Conservation (phyloP, 2,113 vertebrate genomes). For the Cervus canadensis region DNA sequence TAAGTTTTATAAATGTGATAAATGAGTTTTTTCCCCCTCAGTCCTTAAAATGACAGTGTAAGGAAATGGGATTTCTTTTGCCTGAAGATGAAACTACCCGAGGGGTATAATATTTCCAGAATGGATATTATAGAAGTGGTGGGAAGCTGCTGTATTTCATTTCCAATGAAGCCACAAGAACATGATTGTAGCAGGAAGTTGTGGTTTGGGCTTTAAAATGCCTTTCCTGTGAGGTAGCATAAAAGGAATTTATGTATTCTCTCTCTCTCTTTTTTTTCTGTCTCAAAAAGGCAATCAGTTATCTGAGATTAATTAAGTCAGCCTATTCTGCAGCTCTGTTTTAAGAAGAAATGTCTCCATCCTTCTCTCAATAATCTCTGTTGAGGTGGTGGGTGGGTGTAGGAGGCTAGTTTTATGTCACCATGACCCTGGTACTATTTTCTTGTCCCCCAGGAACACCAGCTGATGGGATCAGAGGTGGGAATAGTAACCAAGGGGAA, state of each 20-base stretch:
- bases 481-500: not conserved
- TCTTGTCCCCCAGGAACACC: not conserved
- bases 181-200: slow-evolving; percentile 35
- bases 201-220: slow-evolving; percentile 54
- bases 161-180: slow-evolving; percentile 17
- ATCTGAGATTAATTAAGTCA: not conserved
- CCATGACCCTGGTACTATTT: not conserved
- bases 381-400: not conserved
- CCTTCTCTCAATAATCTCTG: not conserved
- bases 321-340: not conserved
- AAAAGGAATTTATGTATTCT: not conserved
- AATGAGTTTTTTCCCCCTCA: not conserved
- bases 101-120: not conserved
- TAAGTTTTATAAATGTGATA: slow-evolving; percentile 1
- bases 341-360: not conserved
- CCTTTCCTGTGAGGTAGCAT: not conserved
- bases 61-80: slow-evolving; percentile 48
- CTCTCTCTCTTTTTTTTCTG: not conserved
- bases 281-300: slow-evolving; percentile 8
- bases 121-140: not conserved
- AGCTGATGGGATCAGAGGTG: not conserved
- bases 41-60: not conserved
- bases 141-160: slow-evolving; percentile 6
- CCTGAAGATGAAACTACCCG: not conserved
- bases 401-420: not conserved